Evolutionary conservation across 2,888 invertebrate genomes (phyloP), one percentile per base, ranked within the genome.

Genomic region (Callosobruchus maculatus): DNA sequence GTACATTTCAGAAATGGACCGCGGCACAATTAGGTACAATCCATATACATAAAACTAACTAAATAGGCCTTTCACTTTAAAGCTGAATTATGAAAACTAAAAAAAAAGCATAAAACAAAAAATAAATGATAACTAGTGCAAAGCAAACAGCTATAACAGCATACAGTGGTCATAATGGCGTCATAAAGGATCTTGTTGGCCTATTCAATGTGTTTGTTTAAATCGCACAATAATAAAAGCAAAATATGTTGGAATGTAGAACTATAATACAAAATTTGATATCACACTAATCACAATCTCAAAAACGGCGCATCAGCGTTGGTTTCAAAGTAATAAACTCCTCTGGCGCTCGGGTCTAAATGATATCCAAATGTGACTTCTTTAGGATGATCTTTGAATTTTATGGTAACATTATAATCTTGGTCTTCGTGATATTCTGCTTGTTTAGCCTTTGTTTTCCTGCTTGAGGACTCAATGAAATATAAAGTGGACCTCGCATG

Each of bases 401-500:
- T 77, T 74, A 88, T 85, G 18, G 80, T 80, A 20, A 85, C 85
- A 21, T 77, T 78, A 73, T 80, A 76, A 72, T 82, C 86, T 71
- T 80, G 80, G 74, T 87, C 84, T 83, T 85, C 86, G 7, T 21
- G 7, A 67, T 82, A 84, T n/a, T 80, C 78, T 71, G 88, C 88
- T 76, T 85, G 81, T n/a, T 79, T 85, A 0, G 88, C 88, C 22
- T 78, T 72, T 22, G 87, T 82, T 73, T 83, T 83, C 0, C 84
- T 85, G 71, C 81, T 84, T 20, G 89, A 85, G 26, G 89, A 89
- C 80, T 89, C 89, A 9, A 88, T 87, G 75, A 88, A 89, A 79
- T 87, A 88, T 13, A 81, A 75, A 20, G 87, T 86, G 0, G 88
- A 85, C 77, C 88, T 84, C 21, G 86, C 88, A 76, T 89, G 89